Evolutionary conservation across 2,113 vertebrate species (phyloP), one percentile per base, ranked within the genome.

Genomic region (Pachyramphus minor): DNA sequence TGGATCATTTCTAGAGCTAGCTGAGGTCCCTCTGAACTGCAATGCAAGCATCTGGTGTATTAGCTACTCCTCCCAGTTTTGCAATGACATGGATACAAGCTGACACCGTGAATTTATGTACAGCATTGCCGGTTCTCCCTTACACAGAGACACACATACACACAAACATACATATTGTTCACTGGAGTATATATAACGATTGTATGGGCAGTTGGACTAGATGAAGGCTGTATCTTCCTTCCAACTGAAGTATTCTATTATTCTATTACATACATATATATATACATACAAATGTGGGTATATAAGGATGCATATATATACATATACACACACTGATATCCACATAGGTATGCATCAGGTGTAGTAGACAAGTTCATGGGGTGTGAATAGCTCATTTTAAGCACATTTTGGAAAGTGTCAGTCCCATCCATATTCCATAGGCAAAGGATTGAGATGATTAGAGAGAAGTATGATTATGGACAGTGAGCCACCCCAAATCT

Each of bases 141-240:
- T 41, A 72, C 9, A 33, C 19, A 71, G 28, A 86, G 14, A 23
- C 8, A 35, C 5, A 39, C 6, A 58, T 0, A 60, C 16, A 64
- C 33, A 63, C 11, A 74, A 62, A 66, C 8, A 33, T 9, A 35
- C 5, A 8, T 53, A 31, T 20, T 45, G 60, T 44, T 33, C 24
- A 7, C 42, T 84, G 31, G 20, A 89, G 39, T 62, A 42, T 12
- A n/a, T 2, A 87, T 23, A 84, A 78, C 9, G 72, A 15, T 8
- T 3, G 1, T 14, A 30, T 6, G 67, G 8, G 17, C 14, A 58
- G 35, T 27, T 66, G 41, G 23, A 58, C 30, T 58, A 33, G 19
- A 27, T 42, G 8, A 47, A 14, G 0, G 0, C 6, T 35, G 28
- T 13, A n/a, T 7, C 5, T 41, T 20, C 8, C 23, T 84, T 60